phyloP scores from a whole-genome alignment of 2,113 vertebrate genomes.

The Apteryx mantelli region DNA sequence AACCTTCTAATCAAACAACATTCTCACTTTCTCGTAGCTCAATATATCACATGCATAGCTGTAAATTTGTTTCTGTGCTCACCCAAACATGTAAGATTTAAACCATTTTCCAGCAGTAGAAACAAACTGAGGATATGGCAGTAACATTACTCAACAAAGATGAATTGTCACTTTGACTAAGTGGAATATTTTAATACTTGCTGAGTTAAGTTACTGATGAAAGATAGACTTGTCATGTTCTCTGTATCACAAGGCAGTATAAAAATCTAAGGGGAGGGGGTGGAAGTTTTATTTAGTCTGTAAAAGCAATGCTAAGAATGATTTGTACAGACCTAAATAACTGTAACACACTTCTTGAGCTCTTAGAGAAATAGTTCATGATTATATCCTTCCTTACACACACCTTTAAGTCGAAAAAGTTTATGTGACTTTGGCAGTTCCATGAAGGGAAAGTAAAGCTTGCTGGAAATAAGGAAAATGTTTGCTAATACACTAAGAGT shows the following conservation, averaged over 20 bases:
- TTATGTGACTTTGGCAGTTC: neutral
- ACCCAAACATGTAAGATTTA: neutral
- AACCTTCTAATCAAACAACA: neutral
- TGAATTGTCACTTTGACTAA: neutral
- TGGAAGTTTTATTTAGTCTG: neutral
- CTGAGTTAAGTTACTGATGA: neutral
- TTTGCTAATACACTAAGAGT: neutral
- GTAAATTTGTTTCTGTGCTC: neutral
- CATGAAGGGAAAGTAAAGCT: neutral
- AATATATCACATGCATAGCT: neutral
- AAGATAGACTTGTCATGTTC: neutral
- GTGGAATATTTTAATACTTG: neutral
- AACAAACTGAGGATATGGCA: neutral
- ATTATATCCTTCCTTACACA: neutral
- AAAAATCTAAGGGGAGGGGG: neutral
- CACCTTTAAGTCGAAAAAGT: neutral
- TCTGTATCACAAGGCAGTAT: neutral
- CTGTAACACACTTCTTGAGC: neutral
- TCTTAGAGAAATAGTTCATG: neutral
- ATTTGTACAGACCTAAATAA: neutral
- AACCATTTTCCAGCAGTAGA: neutral
- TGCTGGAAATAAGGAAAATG: neutral
- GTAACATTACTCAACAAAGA: neutral
- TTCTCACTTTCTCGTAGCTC: neutral
- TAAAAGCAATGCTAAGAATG: neutral